A percentile compares a stretch with the other conserved stretches of the same genome.
Conservation (phyloP, 2,888 invertebrate species). For the Petrolisthes manimaculis region DNA sequence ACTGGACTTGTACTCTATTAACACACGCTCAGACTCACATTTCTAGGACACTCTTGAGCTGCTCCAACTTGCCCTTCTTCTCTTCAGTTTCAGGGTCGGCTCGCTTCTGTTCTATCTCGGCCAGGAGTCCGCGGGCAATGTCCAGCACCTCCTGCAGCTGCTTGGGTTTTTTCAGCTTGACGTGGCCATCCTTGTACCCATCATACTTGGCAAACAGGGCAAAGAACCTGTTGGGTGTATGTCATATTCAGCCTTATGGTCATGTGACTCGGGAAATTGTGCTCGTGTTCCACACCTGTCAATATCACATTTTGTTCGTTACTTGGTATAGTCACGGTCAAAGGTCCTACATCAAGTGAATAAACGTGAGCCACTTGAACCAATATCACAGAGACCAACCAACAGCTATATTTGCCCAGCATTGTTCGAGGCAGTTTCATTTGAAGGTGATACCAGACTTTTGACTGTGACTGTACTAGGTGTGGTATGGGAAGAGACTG, state of each 20-base stretch:
- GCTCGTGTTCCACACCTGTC: no score
- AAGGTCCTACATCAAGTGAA: no score
- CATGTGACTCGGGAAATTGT: no score
- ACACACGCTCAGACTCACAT: slow-evolving; percentile 78
- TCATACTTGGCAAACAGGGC: slow-evolving; percentile 98
- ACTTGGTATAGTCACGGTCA: no score
- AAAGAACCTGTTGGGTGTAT: slow-evolving; percentile 82
- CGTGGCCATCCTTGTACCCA: slow-evolving; percentile 93
- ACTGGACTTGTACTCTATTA: not conserved
- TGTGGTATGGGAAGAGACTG: no score
- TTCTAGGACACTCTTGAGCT: slow-evolving; percentile 98
- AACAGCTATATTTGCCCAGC: no score
- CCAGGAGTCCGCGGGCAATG: slow-evolving; percentile 89
- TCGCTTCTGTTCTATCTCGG: slow-evolving; percentile 88
- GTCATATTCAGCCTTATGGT: not conserved
- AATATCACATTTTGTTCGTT: no score
- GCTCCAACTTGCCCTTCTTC: slow-evolving; percentile 96
- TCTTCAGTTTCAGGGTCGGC: slow-evolving; percentile 95
- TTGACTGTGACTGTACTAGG: no score
- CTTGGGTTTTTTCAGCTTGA: slow-evolving; percentile 96
- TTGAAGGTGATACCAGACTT: no score
- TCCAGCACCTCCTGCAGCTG: slow-evolving; percentile 98
- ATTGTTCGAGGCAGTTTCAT: no score
- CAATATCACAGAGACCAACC: no score
- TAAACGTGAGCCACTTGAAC: no score